Evolutionary conservation across 2,797 vertebrate species (phyloP).

Genomic region (Aphelocoma californica): DNA sequence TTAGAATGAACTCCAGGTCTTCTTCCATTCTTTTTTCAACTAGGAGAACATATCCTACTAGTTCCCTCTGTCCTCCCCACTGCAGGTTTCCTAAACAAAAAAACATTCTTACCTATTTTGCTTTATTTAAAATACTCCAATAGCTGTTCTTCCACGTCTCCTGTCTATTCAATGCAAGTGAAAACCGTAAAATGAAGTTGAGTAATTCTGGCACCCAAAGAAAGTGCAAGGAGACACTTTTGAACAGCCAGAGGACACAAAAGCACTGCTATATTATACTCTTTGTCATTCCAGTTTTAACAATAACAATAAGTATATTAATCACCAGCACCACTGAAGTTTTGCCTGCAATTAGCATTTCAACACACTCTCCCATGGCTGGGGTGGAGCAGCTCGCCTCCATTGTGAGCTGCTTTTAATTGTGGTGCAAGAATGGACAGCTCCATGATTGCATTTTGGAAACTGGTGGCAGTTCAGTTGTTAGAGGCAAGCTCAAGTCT

Average conservation of each 20-base stretch:
- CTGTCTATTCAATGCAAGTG: slow-evolving; percentile 71
- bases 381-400: slow-evolving; percentile 32
- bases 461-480: slow-evolving; percentile 44
- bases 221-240: slow-evolving; percentile 67
- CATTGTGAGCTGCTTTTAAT: slow-evolving; percentile 50
- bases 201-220: slow-evolving; percentile 75
- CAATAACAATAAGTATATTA: slow-evolving; percentile 72
- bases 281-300: slow-evolving; percentile 76
- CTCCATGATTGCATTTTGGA: slow-evolving; percentile 37
- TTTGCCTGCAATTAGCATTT: slow-evolving; percentile 68
- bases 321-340: slow-evolving; percentile 61
- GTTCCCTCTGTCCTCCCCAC: not conserved
- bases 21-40: not conserved
- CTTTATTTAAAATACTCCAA: slow-evolving; percentile 38
- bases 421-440: slow-evolving; percentile 34
- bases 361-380: slow-evolving; percentile 33
- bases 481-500: slow-evolving; percentile 54
- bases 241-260: slow-evolving; percentile 72
- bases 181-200: slow-evolving; percentile 72
- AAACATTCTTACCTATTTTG: slow-evolving; percentile 11
- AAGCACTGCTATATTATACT: slow-evolving; percentile 57
- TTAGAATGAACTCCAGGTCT: not conserved
- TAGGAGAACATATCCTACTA: not conserved
- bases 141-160: slow-evolving; percentile 62
- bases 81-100: not conserved